These are phyloP conservation scores for Pluvialis apricaria DNA, from an alignment of 2,113 vertebrate genomes.

Conservation along the genomic window DNA sequence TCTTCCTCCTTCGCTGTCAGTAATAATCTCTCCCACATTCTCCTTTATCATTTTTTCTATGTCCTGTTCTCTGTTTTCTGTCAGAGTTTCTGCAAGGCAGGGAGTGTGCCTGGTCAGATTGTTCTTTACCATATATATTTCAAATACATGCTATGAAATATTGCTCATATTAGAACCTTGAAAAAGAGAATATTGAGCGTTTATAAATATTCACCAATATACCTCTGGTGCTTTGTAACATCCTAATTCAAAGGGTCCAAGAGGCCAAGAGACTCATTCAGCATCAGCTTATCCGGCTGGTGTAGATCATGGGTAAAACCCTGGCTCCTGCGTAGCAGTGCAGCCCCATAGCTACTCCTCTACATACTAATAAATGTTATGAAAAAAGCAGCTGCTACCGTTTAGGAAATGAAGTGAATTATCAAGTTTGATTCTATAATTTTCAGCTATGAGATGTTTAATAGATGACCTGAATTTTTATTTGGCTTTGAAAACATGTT, in stretches of 20 bases:
- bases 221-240: background rate
- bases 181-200: background rate
- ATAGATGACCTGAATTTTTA: background rate
- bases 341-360: background rate
- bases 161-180: fast-evolving
- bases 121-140: background rate
- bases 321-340: background rate
- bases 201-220: background rate
- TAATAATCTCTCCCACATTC: background rate
- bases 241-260: background rate
- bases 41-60: background rate
- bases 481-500: background rate
- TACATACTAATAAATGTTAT: background rate
- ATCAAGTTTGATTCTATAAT: background rate
- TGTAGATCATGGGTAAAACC: background rate
- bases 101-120: background rate
- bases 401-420: background rate
- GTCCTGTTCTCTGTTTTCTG: background rate
- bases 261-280: background rate
- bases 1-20: background rate
- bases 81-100: background rate
- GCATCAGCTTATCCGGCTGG: background rate
- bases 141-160: background rate
- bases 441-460: background rate
- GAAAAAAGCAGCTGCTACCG: background rate